Evolutionary conservation across 2,113 vertebrate species (phyloP).

Genomic region (Gymnobelideus leadbeateri): DNA sequence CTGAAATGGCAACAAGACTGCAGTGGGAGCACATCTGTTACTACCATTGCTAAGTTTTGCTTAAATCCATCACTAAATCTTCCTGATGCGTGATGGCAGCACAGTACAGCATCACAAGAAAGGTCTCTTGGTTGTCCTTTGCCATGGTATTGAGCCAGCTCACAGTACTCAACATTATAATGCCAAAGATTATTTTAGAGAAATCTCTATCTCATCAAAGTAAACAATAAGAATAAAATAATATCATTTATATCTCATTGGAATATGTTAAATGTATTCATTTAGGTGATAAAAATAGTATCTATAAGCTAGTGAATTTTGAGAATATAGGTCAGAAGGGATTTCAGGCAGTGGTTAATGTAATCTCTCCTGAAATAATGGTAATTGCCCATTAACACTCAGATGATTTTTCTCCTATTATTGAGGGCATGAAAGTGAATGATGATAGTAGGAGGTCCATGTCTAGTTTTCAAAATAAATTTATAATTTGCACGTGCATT

Average conservation of each 20-base stretch:
- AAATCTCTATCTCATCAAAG: background rate
- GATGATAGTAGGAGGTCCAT: background rate
- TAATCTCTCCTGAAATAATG: slow-evolving; percentile 5
- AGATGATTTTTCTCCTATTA: background rate
- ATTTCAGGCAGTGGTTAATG: background rate
- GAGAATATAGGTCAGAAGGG: background rate
- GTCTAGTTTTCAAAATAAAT: slow-evolving; percentile 3
- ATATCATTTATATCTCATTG: background rate
- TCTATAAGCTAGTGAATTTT: background rate
- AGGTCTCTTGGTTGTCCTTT: background rate
- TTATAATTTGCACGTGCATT: background rate
- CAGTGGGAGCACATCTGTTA: background rate
- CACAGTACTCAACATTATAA: background rate
- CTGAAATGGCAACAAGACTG: background rate
- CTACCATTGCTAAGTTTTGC: background rate
- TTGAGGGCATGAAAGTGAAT: slow-evolving; percentile 14
- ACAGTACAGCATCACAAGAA: background rate
- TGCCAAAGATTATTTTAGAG: background rate
- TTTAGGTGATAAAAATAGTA: background rate
- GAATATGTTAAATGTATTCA: background rate
- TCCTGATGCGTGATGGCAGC: background rate
- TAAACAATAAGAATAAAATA: background rate
- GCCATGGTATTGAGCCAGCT: background rate
- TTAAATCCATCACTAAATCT: background rate
- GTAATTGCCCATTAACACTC: background rate